Percentiles rank a stretch among this genome's conserved stretches.
Evolutionary conservation across 2,113 vertebrate species (phyloP).

Genomic region (Cebus imitator): DNA sequence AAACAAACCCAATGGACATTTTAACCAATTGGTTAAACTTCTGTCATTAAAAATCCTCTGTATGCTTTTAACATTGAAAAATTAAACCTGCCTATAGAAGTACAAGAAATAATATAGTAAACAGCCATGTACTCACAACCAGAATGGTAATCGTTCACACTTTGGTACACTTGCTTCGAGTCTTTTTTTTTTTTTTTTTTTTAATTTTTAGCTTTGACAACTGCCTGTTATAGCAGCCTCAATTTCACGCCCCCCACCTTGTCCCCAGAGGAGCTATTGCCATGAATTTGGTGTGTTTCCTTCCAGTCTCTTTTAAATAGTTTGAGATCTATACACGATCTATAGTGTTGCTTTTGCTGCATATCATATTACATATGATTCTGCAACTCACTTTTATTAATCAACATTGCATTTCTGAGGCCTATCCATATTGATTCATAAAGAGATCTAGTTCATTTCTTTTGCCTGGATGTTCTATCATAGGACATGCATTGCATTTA

Average conservation of each 20-base stretch:
- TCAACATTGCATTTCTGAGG: not conserved
- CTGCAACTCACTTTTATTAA: not conserved
- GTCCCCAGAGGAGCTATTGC: not conserved
- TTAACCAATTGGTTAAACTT: not conserved
- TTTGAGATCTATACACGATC: not conserved
- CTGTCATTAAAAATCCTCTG: not conserved
- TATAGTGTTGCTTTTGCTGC: not conserved
- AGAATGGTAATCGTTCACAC: not conserved
- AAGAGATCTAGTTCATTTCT: not conserved
- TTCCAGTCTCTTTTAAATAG: not conserved
- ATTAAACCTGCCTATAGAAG: not conserved
- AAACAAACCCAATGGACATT: not conserved
- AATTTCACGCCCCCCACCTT: not conserved
- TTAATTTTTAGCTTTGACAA: not conserved
- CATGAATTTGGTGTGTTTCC: not conserved
- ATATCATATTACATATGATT: not conserved
- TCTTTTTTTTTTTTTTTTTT: not conserved
- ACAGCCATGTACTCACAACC: not conserved
- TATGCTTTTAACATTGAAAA: not conserved
- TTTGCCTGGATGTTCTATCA: not conserved
- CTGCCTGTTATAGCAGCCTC: not conserved
- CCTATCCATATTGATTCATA: not conserved
- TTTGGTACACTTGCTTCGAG: not conserved
- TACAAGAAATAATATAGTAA: not conserved
- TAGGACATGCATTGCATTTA: not conserved